These are phyloP conservation scores for Myotis planiceps DNA, from an alignment of 2,797 vertebrate species.

Conservation along the genomic window DNA sequence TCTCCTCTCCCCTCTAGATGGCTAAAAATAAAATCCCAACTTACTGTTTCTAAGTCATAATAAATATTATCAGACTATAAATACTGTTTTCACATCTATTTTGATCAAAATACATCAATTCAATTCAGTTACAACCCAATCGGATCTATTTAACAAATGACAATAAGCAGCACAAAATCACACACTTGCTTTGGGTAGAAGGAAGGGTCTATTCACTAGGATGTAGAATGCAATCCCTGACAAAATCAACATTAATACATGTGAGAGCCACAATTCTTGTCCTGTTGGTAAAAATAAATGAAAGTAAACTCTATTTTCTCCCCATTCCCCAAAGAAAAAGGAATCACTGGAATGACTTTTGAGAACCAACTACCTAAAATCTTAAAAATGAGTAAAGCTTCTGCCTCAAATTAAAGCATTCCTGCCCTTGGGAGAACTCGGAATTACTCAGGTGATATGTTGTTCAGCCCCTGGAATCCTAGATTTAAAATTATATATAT, in stretches of 20 bases:
- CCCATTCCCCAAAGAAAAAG: background rate
- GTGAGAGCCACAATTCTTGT: background rate
- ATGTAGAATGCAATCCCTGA: background rate
- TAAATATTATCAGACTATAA: background rate
- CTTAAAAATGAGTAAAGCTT: conserved; percentile 6
- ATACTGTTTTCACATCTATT: background rate
- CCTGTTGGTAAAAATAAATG: background rate
- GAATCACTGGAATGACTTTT: background rate
- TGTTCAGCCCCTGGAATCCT: background rate
- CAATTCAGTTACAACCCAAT: background rate
- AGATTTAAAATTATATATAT: background rate
- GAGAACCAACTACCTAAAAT: background rate
- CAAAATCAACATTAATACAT: background rate
- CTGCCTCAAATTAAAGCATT: conserved; percentile 13
- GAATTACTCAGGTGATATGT: background rate
- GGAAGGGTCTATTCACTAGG: background rate
- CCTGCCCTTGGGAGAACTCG: background rate
- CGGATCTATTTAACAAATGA: background rate
- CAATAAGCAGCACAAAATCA: background rate
- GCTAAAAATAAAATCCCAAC: background rate
- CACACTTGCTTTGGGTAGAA: background rate
- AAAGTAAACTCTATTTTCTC: background rate
- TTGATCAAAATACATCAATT: background rate
- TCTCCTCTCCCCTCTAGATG: background rate
- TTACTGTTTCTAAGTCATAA: background rate